phyloP scores from a whole-genome alignment of 2,888 invertebrate genomes.

The Lepidocyrtoides sp. region DNA sequence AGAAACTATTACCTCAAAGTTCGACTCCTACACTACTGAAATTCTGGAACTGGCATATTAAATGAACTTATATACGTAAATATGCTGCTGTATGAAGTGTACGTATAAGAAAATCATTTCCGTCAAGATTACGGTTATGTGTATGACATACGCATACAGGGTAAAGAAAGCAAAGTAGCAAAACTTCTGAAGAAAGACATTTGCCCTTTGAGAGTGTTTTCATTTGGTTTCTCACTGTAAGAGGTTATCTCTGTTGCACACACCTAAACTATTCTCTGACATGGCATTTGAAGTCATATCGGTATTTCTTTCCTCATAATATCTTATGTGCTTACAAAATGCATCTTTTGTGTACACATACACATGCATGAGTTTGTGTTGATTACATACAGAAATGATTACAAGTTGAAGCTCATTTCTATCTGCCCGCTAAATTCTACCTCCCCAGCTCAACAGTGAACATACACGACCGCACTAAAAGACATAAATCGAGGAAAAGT shows the following conservation, averaged over 20 bases:
- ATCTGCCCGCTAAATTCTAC: not conserved
- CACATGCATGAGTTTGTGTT: not conserved
- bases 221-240: not conserved
- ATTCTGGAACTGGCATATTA: too few species aligned
- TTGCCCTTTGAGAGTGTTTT: not conserved
- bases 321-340: too few species aligned
- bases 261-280: too few species aligned
- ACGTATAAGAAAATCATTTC: too few species aligned
- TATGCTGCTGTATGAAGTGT: not conserved
- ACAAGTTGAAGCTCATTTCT: not conserved
- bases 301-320: too few species aligned
- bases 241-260: not conserved
- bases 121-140: not conserved
- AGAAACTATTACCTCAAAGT: too few species aligned
- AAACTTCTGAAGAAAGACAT: not conserved
- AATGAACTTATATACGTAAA: too few species aligned
- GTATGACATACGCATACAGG: not conserved
- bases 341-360: not conserved
- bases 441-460: not conserved
- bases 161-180: not conserved
- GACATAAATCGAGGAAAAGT: slow-evolving; percentile 19
- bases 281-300: too few species aligned
- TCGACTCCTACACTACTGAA: too few species aligned
- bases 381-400: slow-evolving; percentile 19
- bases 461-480: not conserved